A percentile compares a stretch with the other conserved stretches of the same genome.
Evolutionary conservation across 2,113 vertebrate genomes (phyloP).

Genomic region (Sebastes fasciatus): DNA sequence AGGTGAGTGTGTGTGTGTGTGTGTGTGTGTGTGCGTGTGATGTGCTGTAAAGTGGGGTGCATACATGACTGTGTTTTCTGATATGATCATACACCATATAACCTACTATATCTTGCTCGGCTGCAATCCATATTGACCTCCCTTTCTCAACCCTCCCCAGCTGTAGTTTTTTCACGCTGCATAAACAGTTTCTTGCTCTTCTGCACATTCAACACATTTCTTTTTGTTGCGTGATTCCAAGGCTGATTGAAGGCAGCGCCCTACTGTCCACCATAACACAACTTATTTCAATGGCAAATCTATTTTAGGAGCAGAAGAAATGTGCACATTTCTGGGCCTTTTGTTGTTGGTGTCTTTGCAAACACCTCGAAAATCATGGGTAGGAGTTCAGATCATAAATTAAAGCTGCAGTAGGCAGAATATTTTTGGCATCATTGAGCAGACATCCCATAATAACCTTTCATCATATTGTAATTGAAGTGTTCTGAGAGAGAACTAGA

Average conservation of each 20-base stretch:
- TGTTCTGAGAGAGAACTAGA: too few species aligned
- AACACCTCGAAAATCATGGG: too few species aligned
- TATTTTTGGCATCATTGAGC: too few species aligned
- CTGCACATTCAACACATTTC: constrained; percentile 47
- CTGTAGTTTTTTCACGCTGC: constrained; percentile 62
- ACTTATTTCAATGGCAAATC: constrained; percentile 18
- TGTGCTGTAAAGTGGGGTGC: constrained; percentile 54
- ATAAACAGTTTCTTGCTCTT: constrained; percentile 38
- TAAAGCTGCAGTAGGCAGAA: too few species aligned
- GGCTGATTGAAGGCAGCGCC: constrained; percentile 33
- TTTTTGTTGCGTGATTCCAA: constrained; percentile 21
- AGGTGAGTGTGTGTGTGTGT: constrained; percentile 62
- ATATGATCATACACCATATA: constrained; percentile 72
- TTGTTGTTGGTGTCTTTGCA: neutral
- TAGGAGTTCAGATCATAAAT: too few species aligned
- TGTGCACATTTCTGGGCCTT: neutral
- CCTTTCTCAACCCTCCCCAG: constrained; percentile 24
- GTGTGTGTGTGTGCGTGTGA: constrained; percentile 49
- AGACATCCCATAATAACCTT: too few species aligned
- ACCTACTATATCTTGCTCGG: constrained; percentile 64
- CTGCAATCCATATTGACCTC: constrained; percentile 71
- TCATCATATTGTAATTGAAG: too few species aligned
- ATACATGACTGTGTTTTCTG: constrained; percentile 74
- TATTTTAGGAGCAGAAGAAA: neutral
- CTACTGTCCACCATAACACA: constrained; percentile 22